Percentiles rank a stretch among this genome's conserved stretches.
These are phyloP conservation scores for Halocynthia roretzi DNA, from an alignment of 23 tunicate species.

Conservation along the genomic window DNA sequence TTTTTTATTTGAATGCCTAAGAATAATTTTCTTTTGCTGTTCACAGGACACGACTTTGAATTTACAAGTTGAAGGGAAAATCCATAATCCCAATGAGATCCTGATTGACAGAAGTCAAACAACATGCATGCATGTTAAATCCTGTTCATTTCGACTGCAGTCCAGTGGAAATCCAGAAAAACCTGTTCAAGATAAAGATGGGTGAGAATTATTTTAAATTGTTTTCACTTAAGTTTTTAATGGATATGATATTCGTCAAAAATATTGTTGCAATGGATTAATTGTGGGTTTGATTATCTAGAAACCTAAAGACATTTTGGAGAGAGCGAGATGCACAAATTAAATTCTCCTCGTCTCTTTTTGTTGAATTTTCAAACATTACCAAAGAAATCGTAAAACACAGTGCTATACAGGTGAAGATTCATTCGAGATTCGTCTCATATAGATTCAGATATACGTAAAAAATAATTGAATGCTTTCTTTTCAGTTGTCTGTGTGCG, in stretches of 20 bases:
- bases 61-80: neutral
- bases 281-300: neutral
- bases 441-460: neutral
- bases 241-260: too few relatives aligned
- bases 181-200: constrained; percentile 6
- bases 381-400: constrained; percentile 33
- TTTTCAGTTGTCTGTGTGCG: constrained; percentile 38
- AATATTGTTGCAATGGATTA: too few relatives aligned
- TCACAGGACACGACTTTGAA: constrained; percentile 1
- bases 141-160: neutral
- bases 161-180: neutral
- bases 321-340: neutral
- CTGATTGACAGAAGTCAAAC: neutral
- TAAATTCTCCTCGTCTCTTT: neutral
- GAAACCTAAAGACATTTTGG: neutral
- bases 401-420: constrained; percentile 28
- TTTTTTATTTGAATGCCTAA: too few relatives aligned
- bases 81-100: neutral
- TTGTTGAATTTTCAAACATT: neutral
- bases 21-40: neutral
- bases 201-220: neutral
- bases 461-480: neutral
- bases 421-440: neutral
- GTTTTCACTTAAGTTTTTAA: too few relatives aligned
- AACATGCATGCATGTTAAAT: neutral